Evolutionary conservation across 2,113 vertebrate species (phyloP).

Genomic region (Octodon degus): DNA sequence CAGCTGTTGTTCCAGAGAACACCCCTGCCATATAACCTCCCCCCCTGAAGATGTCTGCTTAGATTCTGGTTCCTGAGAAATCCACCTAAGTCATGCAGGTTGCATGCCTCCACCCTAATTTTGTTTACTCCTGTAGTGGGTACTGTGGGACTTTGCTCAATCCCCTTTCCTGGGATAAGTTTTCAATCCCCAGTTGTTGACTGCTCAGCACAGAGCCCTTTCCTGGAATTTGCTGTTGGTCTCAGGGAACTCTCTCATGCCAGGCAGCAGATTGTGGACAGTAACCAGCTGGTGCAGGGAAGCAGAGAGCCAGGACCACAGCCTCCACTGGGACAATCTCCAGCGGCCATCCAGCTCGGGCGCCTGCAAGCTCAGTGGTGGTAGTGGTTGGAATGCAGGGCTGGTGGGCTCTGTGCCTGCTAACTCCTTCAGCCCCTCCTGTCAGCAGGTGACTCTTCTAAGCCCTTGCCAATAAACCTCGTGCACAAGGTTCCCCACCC

Average conservation of each 20-base stretch:
- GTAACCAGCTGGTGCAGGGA: neutral
- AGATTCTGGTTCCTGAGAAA: neutral
- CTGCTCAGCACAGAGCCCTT: neutral
- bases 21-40: no score
- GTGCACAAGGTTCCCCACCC: neutral
- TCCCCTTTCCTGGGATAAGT: neutral
- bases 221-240: neutral
- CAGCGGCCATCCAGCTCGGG: neutral
- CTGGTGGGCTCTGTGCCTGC: neutral
- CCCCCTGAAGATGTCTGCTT: neutral
- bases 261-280: neutral
- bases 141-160: neutral
- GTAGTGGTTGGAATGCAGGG: rapidly evolving
- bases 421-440: neutral
- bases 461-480: neutral
- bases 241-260: neutral
- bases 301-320: neutral
- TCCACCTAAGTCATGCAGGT: neutral
- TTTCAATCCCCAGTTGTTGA: neutral
- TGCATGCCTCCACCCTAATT: neutral
- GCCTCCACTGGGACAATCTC: neutral
- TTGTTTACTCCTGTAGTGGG: neutral
- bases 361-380: neutral
- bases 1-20: neutral
- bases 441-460: neutral